Evolutionary conservation across 2,797 vertebrate genomes (phyloP).

Genomic region (Tiaroga cobitis): DNA sequence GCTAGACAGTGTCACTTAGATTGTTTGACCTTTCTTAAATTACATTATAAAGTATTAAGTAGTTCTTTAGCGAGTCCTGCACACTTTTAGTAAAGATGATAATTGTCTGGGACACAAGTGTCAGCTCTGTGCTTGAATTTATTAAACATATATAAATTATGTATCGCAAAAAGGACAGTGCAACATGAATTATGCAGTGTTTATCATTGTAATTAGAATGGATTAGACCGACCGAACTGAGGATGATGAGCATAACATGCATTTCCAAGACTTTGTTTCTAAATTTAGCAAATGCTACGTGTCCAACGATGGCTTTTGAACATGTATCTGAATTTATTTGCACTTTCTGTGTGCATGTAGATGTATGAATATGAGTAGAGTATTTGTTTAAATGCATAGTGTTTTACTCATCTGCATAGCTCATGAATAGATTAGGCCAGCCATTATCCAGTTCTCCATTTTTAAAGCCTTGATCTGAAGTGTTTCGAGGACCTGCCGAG

Average conservation of each 20-base stretch:
- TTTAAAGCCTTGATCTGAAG: slow-evolving; percentile 27
- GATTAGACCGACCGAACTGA: slow-evolving; percentile 41
- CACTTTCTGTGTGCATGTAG: background rate
- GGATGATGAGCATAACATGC: slow-evolving; percentile 19
- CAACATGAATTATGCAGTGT: slow-evolving; percentile 48
- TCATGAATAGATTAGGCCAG: background rate
- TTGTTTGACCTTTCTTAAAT: slow-evolving; percentile 45
- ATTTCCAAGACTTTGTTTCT: background rate
- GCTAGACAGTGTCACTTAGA: slow-evolving; percentile 14
- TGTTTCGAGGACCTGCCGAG: background rate
- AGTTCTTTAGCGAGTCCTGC: background rate
- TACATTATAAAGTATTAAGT: slow-evolving; percentile 36
- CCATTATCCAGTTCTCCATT: background rate
- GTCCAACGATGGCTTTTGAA: background rate
- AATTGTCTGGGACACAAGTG: slow-evolving; percentile 34
- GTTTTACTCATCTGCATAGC: background rate
- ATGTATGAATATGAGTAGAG: background rate
- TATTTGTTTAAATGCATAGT: background rate
- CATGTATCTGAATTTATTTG: background rate
- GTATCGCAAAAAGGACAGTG: slow-evolving; percentile 38
- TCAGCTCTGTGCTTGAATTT: slow-evolving; percentile 17
- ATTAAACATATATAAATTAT: slow-evolving; percentile 47
- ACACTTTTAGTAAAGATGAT: slow-evolving; percentile 30
- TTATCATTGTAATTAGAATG: slow-evolving; percentile 45
- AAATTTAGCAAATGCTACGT: slow-evolving; percentile 11